phyloP scores from a whole-genome alignment of 2,888 invertebrate species.

The Eudemis profundana region DNA sequence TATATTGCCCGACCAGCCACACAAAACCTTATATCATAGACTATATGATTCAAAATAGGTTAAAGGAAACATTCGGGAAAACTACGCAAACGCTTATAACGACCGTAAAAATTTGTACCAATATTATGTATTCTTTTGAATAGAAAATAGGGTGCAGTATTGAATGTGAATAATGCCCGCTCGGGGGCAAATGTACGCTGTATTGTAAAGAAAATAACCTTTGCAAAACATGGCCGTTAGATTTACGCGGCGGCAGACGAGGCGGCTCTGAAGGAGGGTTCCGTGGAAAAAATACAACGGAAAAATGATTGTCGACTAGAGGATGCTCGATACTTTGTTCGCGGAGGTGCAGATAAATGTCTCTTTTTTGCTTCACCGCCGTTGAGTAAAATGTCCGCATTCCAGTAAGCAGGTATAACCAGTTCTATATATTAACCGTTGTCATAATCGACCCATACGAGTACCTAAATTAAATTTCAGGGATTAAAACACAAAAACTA shows the following conservation, averaged over 20 bases:
- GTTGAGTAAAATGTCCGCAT: too few species aligned
- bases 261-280: not conserved
- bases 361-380: too few species aligned
- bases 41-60: not conserved
- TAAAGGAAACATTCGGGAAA: not conserved
- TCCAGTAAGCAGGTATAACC: too few species aligned
- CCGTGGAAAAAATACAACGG: not conserved
- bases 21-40: not conserved
- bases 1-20: not conserved
- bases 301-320: not conserved
- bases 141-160: constrained; percentile 11
- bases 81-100: constrained; percentile 33
- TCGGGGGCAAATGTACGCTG: constrained; percentile 19
- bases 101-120: constrained; percentile 15
- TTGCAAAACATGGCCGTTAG: constrained; percentile 28
- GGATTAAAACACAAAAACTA: too few species aligned
- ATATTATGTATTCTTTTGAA: constrained; percentile 34
- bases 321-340: too few species aligned
- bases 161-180: constrained; percentile 19
- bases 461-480: too few species aligned
- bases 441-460: too few species aligned
- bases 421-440: too few species aligned
- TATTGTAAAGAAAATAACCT: constrained; percentile 41
- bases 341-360: too few species aligned
- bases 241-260: constrained; percentile 2